Evolutionary conservation across 2,888 invertebrate species (phyloP).

Genomic region (Sinhomidia bicolor): DNA sequence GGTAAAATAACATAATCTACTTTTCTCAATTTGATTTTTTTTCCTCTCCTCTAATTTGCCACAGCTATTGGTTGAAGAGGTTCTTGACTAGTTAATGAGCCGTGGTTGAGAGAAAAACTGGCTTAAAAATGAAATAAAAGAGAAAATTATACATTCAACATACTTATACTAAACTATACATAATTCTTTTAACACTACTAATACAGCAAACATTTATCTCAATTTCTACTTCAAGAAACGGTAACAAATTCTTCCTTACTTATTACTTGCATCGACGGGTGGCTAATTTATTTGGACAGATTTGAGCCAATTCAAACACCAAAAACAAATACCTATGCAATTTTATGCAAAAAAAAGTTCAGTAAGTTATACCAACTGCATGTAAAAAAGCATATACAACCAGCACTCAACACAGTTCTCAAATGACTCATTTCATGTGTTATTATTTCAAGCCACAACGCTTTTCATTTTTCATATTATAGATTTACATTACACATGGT

Average conservation of each 20-base stretch:
- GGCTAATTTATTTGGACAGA: slow-evolving; percentile 51
- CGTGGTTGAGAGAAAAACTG: slow-evolving; percentile 16
- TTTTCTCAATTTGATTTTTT: background rate
- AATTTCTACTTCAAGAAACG: background rate
- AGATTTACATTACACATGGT: background rate
- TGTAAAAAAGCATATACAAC: background rate
- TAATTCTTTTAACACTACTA: background rate
- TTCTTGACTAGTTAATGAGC: slow-evolving; percentile 52
- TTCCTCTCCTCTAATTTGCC: slow-evolving; percentile 45
- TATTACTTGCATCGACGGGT: slow-evolving; percentile 33
- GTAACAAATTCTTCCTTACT: background rate
- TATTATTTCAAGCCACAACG: slow-evolving; percentile 34
- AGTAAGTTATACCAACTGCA: background rate
- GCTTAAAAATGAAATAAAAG: background rate
- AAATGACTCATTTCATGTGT: slow-evolving; percentile 40
- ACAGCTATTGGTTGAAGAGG: background rate
- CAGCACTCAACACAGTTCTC: background rate
- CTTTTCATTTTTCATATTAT: slow-evolving; percentile 26
- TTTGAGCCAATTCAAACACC: slow-evolving; percentile 29
- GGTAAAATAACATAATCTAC: background rate
- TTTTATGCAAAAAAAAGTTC: slow-evolving; percentile 13
- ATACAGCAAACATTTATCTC: background rate
- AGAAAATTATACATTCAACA: background rate
- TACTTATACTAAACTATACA: background rate
- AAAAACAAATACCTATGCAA: slow-evolving; percentile 12